Percentiles rank a stretch among this genome's conserved stretches.
Evolutionary conservation across 2,888 invertebrate genomes (phyloP).

Genomic region (Apotomis turbidana): DNA sequence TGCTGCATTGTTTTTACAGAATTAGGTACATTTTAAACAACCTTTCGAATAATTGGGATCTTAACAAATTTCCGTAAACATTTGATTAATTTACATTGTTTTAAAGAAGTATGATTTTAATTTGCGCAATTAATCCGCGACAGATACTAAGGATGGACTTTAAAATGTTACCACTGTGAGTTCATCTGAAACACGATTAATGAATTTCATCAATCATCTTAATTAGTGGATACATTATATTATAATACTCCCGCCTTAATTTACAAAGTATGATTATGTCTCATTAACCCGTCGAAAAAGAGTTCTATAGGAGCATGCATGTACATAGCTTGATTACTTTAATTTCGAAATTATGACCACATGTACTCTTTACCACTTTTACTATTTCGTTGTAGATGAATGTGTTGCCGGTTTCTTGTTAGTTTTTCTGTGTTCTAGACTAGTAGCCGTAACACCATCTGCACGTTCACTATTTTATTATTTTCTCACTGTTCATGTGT

Average conservation of each 20-base stretch:
- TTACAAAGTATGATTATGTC: conserved; percentile 69
- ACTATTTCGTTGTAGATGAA: conserved; percentile 4
- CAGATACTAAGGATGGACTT: too few relatives aligned
- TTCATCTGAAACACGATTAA: too few relatives aligned
- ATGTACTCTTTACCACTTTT: conserved; percentile 6
- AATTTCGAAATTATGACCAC: conserved; percentile 3
- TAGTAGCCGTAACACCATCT: conserved; percentile 12
- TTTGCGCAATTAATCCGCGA: too few relatives aligned
- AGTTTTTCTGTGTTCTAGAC: not conserved
- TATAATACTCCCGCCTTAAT: conserved; percentile 5
- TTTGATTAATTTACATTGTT: too few relatives aligned
- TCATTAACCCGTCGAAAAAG: conserved; percentile 48
- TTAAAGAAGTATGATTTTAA: too few relatives aligned
- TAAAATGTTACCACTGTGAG: too few relatives aligned
- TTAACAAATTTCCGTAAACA: too few relatives aligned
- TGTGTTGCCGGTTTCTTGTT: conserved; percentile 11
- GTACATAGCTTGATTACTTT: conserved; percentile 6
- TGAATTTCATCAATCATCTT: not conserved
- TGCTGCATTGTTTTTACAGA: too few relatives aligned
- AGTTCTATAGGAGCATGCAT: conserved; percentile 11
- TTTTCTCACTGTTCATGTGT: not conserved
- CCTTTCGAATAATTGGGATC: too few relatives aligned
- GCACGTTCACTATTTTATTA: conserved; percentile 5
- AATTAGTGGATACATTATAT: not conserved
- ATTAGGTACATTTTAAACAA: too few relatives aligned